phyloP scores from a whole-genome alignment of 2,113 vertebrate genomes.

The Notarius lentiginosus region DNA sequence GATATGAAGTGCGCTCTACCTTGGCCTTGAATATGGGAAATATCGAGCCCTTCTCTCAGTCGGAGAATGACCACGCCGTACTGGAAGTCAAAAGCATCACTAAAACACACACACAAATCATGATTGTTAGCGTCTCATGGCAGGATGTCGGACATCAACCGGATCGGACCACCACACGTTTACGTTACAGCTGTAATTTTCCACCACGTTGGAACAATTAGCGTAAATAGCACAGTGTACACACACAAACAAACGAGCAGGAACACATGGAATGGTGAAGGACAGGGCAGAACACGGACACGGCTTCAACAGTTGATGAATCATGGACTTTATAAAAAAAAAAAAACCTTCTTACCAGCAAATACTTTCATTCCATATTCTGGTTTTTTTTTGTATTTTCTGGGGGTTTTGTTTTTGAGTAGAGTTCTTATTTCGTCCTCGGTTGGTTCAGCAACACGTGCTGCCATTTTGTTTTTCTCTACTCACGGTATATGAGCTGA shows the following conservation, averaged over 20 bases:
- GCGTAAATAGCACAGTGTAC: neutral
- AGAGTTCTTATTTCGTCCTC: too few species aligned
- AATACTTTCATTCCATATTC: too few species aligned
- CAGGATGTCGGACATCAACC: slow-evolving; percentile 28
- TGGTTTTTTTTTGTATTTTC: too few species aligned
- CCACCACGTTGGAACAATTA: slow-evolving; percentile 39
- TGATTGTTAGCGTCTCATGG: slow-evolving; percentile 23
- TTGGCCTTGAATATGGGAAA: slow-evolving; percentile 97
- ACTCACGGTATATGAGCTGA: too few species aligned
- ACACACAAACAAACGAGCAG: slow-evolving; percentile 34
- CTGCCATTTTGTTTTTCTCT: too few species aligned
- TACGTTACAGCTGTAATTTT: slow-evolving; percentile 41
- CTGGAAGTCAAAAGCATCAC: slow-evolving; percentile 95
- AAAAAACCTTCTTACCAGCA: too few species aligned
- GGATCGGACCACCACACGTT: neutral
- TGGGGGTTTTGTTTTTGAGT: too few species aligned
- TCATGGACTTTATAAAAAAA: neutral
- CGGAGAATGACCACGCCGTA: slow-evolving; percentile 92
- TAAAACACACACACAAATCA: slow-evolving; percentile 60
- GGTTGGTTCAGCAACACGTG: too few species aligned
- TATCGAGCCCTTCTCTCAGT: slow-evolving; percentile 89
- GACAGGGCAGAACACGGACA: neutral
- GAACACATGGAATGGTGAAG: neutral
- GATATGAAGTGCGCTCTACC: slow-evolving; percentile 68
- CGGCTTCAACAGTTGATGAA: neutral